Percentiles rank a stretch among this genome's conserved stretches.
Conservation (phyloP, 2,113 vertebrate genomes). For the Ceyx cyanopectus region DNA sequence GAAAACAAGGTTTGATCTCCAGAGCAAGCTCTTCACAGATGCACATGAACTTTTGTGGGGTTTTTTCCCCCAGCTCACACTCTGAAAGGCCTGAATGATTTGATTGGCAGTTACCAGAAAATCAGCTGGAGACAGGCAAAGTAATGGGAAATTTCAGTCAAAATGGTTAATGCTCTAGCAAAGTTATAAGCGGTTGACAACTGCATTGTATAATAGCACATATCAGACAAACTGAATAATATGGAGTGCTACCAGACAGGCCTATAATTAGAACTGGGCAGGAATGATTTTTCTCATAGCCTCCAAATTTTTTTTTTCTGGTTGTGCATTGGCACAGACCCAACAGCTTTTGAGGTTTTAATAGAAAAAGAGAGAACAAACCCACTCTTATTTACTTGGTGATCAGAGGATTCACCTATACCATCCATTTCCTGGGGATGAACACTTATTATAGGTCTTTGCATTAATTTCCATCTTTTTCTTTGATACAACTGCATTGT, state of each 20-base stretch:
- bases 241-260: slow-evolving; percentile 17
- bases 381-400: not conserved
- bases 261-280: slow-evolving; percentile 42
- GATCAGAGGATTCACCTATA: not conserved
- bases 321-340: not conserved
- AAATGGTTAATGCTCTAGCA: slow-evolving; percentile 26
- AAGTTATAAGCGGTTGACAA: slow-evolving; percentile 17
- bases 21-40: not conserved
- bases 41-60: not conserved
- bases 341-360: slow-evolving; percentile 25
- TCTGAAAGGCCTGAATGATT: not conserved
- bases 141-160: not conserved
- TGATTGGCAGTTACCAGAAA: not conserved
- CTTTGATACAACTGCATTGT: not conserved
- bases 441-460: not conserved
- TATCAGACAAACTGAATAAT: slow-evolving; percentile 32
- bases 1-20: not conserved
- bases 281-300: slow-evolving; percentile 35
- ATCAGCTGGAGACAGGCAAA: not conserved
- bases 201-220: not conserved
- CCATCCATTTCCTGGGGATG: not conserved
- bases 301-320: slow-evolving; percentile 16
- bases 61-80: not conserved
- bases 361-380: slow-evolving; percentile 5
- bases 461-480: not conserved